Evolutionary conservation across 2,113 vertebrate genomes (phyloP).

Genomic region (Forbesichthys agassizii): DNA sequence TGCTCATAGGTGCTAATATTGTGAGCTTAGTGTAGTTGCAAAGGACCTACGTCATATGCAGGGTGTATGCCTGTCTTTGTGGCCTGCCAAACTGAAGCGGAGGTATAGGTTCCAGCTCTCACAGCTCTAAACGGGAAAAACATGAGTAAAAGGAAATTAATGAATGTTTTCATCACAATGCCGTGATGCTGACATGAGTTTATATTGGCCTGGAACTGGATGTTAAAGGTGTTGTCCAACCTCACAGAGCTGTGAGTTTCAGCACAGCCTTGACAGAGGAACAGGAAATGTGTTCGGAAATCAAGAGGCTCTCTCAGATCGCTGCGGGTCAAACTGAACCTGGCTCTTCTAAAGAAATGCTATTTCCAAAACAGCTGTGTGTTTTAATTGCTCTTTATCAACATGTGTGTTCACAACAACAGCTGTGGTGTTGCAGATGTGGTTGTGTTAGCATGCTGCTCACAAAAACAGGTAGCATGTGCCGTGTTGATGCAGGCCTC

Average conservation of each 20-base stretch:
- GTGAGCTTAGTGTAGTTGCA: no score
- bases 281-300: constrained; percentile 62
- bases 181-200: constrained; percentile 19
- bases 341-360: neutral
- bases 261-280: constrained; percentile 52
- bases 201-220: constrained; percentile 48
- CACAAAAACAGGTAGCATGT: neutral
- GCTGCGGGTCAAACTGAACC: constrained; percentile 5
- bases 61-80: no score
- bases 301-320: constrained; percentile 13
- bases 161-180: neutral
- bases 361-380: neutral
- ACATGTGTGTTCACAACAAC: constrained; percentile 4
- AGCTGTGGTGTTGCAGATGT: neutral
- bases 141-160: no score
- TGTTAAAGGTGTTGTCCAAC: constrained; percentile 53
- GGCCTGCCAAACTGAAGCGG: no score
- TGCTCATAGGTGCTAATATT: no score
- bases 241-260: constrained; percentile 58
- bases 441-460: constrained; percentile 10
- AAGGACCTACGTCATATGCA: no score
- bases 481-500: neutral
- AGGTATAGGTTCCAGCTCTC: no score
- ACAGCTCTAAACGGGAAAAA: no score
- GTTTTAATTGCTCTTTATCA: constrained; percentile 10